Base-by-base conservation (phyloP, 2,888 invertebrate species). In the Heteropelma amictum region DNA sequence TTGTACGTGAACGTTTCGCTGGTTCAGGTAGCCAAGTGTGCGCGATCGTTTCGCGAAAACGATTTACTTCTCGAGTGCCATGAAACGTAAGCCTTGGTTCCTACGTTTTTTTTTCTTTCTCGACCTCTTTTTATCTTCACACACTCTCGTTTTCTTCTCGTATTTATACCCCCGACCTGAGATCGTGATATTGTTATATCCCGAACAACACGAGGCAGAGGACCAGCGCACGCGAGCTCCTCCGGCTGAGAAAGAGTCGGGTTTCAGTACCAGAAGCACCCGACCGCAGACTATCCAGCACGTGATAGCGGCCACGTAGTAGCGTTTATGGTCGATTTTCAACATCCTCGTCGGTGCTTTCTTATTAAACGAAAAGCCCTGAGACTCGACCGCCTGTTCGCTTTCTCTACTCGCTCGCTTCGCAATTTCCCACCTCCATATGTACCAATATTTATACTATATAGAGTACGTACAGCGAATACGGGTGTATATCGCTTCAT, bases 41-140 rank as follows among this genome's bases (percentile, higher is more conserved):
- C 51, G 69, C 63, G 63, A 56, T 64, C 69, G 60, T 74, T 74
- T 69, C 69, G 60, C 64, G 69, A 74, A 76, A 77, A 78, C 77
- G 77, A 79, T 81, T 80, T 77, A 77, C 76, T 80, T 73, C 65
- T 56, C 53, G 38, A 75, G 56, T 71, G 64, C 63, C 71, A 70
- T 69, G 71, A 76, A 77, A 77, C 47, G 70, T 65, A 49, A 58
- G 64, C 49, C 45, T 69, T 38, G 45, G 54, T 35, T 65, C 8
- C 47, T 12, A 53, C 19, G 12, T 38, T 42, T 33, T 69, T 56
- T 38, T 5, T 23, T 54, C 51, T 23, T 56, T 58, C 33, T 45
- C 72, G 54, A 47, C 14, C 45, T 33, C 12, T 30, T 10, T 23
- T 10, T 51, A 47, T 17, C 10, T 1, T 19, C 53, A n/a, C 17